A percentile compares a stretch with the other conserved stretches of the same genome.
Evolutionary conservation across 2,113 vertebrate genomes (phyloP).

Genomic region (Athene cunicularia): DNA sequence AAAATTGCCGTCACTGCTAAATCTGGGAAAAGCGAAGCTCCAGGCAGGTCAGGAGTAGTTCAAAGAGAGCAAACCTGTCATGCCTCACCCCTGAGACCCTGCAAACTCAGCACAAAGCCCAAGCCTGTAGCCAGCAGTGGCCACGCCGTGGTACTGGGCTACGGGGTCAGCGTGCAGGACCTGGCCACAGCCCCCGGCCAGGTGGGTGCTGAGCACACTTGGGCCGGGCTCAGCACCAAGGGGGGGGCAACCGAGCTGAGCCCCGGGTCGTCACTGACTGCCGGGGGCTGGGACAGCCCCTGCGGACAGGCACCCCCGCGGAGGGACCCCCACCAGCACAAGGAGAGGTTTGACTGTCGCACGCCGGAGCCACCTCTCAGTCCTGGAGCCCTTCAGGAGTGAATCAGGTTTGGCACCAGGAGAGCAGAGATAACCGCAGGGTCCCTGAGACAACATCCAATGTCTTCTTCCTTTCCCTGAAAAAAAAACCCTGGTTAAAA

Average conservation of each 20-base stretch:
- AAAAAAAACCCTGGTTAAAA: neutral
- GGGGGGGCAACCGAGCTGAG: too few relatives aligned
- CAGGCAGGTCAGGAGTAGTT: neutral
- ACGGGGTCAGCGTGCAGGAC: fast-evolving
- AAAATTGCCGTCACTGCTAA: neutral
- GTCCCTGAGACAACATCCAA: neutral
- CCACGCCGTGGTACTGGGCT: fast-evolving
- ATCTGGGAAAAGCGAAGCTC: neutral
- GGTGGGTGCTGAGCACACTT: neutral
- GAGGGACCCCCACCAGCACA: neutral
- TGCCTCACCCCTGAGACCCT: fast-evolving
- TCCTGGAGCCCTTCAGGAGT: neutral
- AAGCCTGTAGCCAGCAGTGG: fast-evolving
- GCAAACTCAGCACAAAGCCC: neutral
- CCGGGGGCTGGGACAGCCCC: fast-evolving
- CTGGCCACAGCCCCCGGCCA: neutral
- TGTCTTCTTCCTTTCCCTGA: neutral
- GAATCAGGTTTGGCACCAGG: neutral
- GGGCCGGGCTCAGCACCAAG: neutral
- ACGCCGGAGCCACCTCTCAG: neutral
- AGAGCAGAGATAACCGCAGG: neutral
- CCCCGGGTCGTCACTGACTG: fast-evolving
- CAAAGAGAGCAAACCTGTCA: neutral
- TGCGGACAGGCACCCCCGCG: neutral
- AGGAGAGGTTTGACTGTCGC: neutral